Conservation (phyloP, 2,888 invertebrate species). For the Melinaea marsaeus region DNA sequence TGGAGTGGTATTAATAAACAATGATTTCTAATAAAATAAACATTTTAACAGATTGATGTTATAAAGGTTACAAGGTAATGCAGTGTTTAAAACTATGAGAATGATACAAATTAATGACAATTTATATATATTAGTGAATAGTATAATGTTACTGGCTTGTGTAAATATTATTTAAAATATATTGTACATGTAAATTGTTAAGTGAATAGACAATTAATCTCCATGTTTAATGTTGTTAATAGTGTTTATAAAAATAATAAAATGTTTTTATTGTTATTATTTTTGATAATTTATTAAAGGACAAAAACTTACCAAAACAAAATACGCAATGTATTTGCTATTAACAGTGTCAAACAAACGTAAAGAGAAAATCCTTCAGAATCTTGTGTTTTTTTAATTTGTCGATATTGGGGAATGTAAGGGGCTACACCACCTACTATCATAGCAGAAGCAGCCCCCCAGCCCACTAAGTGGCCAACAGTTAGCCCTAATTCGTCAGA, state of each 20-base stretch:
- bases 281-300: background rate
- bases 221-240: background rate
- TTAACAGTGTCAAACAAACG: conserved; percentile 95
- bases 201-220: background rate
- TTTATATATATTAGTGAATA: background rate
- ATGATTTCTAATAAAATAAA: too few species aligned
- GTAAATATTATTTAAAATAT: background rate
- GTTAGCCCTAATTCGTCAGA: conserved; percentile 86
- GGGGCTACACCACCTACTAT: conserved; percentile 97
- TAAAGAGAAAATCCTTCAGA: conserved; percentile 98
- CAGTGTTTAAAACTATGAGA: too few species aligned
- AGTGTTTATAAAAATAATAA: background rate
- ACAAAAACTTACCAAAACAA: conserved; percentile 92
- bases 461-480: conserved; percentile 85
- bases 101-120: too few species aligned
- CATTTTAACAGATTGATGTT: too few species aligned
- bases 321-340: conserved; percentile 97
- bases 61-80: too few species aligned
- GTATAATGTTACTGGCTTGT: background rate
- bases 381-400: conserved; percentile 93
- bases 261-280: background rate
- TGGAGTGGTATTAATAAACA: too few species aligned
- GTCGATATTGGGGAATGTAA: conserved; percentile 96
- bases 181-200: background rate
- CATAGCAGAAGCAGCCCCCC: conserved; percentile 92